These are phyloP conservation scores for Zaprionus nigranus DNA, from an alignment of 1,140 invertebrate species.

Conservation along the genomic window DNA sequence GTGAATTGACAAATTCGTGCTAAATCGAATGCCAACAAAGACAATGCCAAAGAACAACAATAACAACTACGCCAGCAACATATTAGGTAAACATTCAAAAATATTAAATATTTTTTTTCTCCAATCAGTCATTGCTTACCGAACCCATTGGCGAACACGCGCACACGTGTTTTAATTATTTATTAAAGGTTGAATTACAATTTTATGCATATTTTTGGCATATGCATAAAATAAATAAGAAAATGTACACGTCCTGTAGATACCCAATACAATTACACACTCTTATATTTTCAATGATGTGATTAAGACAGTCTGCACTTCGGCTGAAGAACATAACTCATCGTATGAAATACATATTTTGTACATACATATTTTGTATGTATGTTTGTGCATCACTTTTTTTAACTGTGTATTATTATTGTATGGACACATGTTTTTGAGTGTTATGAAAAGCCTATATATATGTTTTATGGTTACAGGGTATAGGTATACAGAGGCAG, in stretches of 20 bases:
- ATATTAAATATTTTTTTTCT: slow-evolving; percentile 5
- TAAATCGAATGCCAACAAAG: slow-evolving; percentile 63
- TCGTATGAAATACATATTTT: too few relatives aligned
- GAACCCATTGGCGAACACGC: slow-evolving; percentile 13
- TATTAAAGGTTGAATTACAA: slow-evolving; percentile 6
- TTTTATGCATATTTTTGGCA: slow-evolving; percentile 22
- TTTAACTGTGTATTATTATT: neutral
- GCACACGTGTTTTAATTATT: slow-evolving; percentile 27
- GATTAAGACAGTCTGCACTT: neutral
- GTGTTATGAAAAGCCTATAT: too few relatives aligned
- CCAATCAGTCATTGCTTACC: slow-evolving; percentile 9
- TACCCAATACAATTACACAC: neutral
- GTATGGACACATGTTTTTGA: neutral
- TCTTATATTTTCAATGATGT: neutral
- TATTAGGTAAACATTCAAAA: slow-evolving; percentile 26
- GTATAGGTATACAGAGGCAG: slow-evolving; percentile 8
- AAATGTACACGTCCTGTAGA: neutral
- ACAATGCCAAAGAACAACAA: slow-evolving; percentile 25
- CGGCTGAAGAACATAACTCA: too few relatives aligned
- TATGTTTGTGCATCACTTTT: too few relatives aligned
- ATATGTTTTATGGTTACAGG: neutral
- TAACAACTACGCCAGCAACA: slow-evolving; percentile 4
- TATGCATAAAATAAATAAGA: neutral
- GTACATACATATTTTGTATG: too few relatives aligned
- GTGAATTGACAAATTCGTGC: slow-evolving; percentile 64